phyloP scores from a whole-genome alignment of 2,888 invertebrate genomes.

The Agonum fuliginosum region DNA sequence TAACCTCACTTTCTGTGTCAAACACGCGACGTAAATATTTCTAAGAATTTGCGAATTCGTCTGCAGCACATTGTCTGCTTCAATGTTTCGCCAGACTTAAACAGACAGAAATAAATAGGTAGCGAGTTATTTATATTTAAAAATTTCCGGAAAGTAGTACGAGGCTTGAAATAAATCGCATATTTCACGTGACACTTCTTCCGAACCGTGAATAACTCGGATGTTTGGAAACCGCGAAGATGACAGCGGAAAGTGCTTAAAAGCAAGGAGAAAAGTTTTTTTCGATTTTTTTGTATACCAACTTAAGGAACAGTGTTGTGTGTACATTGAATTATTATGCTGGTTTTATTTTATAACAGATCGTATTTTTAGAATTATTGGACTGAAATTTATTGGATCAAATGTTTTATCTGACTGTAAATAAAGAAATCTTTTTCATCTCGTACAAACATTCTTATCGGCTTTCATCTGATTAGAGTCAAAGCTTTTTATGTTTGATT shows the following conservation, averaged over 20 bases:
- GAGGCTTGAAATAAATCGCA: constrained; percentile 42
- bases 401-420: neutral
- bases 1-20: neutral
- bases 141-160: constrained; percentile 49
- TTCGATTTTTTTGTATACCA: neutral
- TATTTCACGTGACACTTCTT: constrained; percentile 31
- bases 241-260: too few relatives aligned
- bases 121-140: constrained; percentile 29
- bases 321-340: neutral
- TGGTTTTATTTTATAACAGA: neutral
- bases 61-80: neutral
- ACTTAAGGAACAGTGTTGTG: neutral
- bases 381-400: neutral
- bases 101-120: neutral
- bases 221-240: neutral
- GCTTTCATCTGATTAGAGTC: neutral
- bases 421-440: neutral
- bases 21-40: constrained; percentile 8
- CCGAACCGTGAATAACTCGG: constrained; percentile 37
- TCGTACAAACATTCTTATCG: neutral
- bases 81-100: neutral
- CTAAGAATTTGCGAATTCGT: constrained; percentile 18
- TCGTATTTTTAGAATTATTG: neutral
- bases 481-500: neutral
- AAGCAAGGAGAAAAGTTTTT: neutral